These are phyloP conservation scores for Zele albiditarsus DNA, from an alignment of 2,888 invertebrate genomes.

Conservation along the genomic window DNA sequence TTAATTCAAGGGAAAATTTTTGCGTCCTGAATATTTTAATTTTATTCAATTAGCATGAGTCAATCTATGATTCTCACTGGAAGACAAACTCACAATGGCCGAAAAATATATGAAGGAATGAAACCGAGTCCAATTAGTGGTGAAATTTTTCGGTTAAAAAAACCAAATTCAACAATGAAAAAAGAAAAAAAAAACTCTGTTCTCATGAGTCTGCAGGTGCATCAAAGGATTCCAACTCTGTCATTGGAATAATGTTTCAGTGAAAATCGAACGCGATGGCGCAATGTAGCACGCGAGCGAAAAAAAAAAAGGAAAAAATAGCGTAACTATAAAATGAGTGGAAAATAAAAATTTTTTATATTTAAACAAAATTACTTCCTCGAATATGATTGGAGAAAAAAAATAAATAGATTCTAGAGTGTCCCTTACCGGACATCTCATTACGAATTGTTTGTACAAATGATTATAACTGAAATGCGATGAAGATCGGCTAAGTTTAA, in stretches of 20 bases:
- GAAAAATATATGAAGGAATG: too few species aligned
- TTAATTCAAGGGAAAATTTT: not conserved
- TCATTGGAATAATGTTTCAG: not conserved
- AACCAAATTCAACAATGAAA: not conserved
- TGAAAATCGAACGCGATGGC: slow-evolving; percentile 3
- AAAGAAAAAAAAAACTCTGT: not conserved
- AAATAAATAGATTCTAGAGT: not conserved
- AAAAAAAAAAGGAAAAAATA: not conserved
- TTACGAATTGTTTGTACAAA: not conserved
- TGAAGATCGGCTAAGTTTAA: not conserved
- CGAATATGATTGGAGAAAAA: not conserved
- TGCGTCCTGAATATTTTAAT: not conserved
- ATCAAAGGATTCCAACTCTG: not conserved
- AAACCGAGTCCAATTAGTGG: too few species aligned
- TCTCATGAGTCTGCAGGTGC: not conserved
- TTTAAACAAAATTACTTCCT: too few species aligned
- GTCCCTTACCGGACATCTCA: not conserved
- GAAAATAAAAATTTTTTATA: too few species aligned
- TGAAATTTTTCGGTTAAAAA: not conserved
- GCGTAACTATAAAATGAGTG: too few species aligned
- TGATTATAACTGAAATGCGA: not conserved
- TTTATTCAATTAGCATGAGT: not conserved
- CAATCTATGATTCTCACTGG: not conserved
- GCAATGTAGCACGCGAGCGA: too few species aligned
- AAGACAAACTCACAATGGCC: too few species aligned